A percentile compares a stretch with the other conserved stretches of the same genome.
These are phyloP conservation scores for Ceryle rudis DNA, from an alignment of 2,797 vertebrate species.

Conservation along the genomic window DNA sequence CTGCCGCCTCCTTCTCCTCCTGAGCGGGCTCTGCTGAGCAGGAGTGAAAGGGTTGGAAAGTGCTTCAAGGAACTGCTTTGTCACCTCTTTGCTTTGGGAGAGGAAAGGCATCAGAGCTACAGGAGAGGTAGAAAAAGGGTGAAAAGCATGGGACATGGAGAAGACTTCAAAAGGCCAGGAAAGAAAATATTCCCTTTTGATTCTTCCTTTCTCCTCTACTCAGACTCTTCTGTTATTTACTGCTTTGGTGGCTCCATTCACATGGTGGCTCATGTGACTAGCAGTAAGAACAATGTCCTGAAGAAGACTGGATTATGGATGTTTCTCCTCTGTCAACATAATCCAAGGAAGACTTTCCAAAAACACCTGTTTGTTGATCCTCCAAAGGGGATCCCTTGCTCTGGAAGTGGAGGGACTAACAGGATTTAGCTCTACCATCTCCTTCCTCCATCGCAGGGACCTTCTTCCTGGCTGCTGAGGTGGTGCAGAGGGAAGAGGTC, in stretches of 20 bases:
- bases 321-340: not conserved
- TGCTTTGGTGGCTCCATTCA: not conserved
- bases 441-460: not conserved
- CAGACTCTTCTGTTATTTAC: not conserved
- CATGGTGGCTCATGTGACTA: not conserved
- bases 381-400: not conserved
- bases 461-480: not conserved
- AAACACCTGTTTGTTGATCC: not conserved
- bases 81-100: not conserved
- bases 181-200: not conserved
- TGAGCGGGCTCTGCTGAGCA: not conserved
- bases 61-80: not conserved
- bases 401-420: not conserved
- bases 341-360: not conserved
- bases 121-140: not conserved
- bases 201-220: not conserved
- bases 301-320: not conserved
- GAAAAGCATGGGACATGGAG: not conserved
- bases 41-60: not conserved
- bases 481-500: not conserved
- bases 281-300: fast-evolving
- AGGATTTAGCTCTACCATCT: fast-evolving
- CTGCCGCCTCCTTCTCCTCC: not conserved
- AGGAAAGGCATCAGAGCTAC: not conserved
- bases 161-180: not conserved